phyloP scores from a whole-genome alignment of 2,888 invertebrate genomes.

The Acanthacorydalis orientalis region DNA sequence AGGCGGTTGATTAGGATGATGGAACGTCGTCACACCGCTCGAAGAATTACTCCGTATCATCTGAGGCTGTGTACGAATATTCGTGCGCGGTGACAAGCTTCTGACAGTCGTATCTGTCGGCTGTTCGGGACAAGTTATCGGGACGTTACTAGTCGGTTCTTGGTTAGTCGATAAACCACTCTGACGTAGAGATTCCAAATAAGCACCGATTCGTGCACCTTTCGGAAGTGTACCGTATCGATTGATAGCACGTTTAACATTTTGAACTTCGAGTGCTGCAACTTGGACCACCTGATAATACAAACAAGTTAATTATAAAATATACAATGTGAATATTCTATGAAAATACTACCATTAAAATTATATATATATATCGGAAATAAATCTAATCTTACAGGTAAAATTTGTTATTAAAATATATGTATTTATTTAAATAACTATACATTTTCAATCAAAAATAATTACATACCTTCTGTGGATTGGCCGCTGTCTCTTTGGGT shows the following conservation, averaged over 20 bases:
- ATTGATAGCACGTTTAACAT: constrained; percentile 86
- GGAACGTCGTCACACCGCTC: constrained; percentile 54
- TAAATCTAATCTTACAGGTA: no score
- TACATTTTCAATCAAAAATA: neutral
- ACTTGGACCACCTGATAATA: constrained; percentile 42
- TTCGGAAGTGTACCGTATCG: constrained; percentile 95
- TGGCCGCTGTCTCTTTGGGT: constrained; percentile 29
- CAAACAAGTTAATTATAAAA: no score
- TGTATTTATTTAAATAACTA: neutral
- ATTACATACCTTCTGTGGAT: constrained; percentile 9
- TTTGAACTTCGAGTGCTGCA: constrained; percentile 87
- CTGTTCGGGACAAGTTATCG: constrained; percentile 17
- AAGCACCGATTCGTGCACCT: constrained; percentile 90
- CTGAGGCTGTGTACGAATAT: constrained; percentile 50
- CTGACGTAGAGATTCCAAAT: constrained; percentile 81
- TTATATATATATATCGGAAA: no score
- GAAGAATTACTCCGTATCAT: constrained; percentile 85
- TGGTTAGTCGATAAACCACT: constrained; percentile 39
- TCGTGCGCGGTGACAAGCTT: constrained; percentile 48
- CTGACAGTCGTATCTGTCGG: constrained; percentile 26
- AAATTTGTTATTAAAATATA: no score
- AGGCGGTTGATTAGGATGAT: constrained; percentile 31
- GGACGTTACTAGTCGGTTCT: constrained; percentile 16
- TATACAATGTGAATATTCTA: no score
- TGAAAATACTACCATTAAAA: no score